Conservation (phyloP, 1,140 invertebrate species). For the Pachypeltis micranthus region DNA sequence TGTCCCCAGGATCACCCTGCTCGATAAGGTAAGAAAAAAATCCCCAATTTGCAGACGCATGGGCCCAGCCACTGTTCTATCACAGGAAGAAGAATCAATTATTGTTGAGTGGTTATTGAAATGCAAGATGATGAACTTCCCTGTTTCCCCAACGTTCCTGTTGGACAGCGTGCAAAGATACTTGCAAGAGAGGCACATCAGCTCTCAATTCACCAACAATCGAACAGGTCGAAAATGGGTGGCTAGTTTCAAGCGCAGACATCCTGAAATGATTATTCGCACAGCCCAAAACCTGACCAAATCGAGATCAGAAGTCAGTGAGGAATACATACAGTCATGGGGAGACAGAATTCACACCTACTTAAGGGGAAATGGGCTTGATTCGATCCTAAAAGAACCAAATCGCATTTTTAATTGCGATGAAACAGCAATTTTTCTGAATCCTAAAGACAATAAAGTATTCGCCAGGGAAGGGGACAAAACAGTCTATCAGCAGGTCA, state of each 20-base stretch:
- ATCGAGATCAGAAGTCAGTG: background rate
- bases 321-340: background rate
- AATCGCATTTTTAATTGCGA: conserved; percentile 16
- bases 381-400: background rate
- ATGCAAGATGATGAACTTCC: conserved; percentile 8
- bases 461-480: conserved; percentile 20
- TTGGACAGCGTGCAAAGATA: background rate
- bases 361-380: background rate
- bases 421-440: conserved; percentile 21
- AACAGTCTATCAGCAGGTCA: conserved; percentile 20
- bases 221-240: conserved; percentile 4
- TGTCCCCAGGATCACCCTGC: conserved; percentile 2
- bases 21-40: conserved; percentile 1
- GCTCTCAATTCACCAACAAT: conserved; percentile 12
- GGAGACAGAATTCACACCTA: background rate
- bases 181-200: conserved; percentile 27
- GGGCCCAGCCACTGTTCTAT: conserved; percentile 27
- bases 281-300: too few species aligned
- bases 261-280: conserved; percentile 26
- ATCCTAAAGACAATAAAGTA: conserved; percentile 19
- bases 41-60: conserved; percentile 14
- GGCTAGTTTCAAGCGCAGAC: conserved; percentile 11
- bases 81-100: conserved; percentile 29
- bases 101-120: conserved; percentile 31
- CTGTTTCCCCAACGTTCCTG: conserved; percentile 3